phyloP scores from a whole-genome alignment of 2,113 vertebrate genomes.

The Promerops cafer region DNA sequence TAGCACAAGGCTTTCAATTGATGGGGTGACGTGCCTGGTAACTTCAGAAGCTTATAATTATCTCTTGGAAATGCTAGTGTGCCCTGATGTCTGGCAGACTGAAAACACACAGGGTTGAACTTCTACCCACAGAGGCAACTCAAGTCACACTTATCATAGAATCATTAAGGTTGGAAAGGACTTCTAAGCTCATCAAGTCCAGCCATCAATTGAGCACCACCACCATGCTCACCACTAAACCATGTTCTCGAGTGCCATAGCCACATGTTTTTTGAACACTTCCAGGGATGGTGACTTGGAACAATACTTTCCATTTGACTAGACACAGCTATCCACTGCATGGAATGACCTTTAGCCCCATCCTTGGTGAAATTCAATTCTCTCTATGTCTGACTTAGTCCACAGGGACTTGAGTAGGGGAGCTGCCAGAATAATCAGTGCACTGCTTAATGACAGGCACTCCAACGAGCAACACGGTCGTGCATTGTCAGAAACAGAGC shows the following conservation, averaged over 20 bases:
- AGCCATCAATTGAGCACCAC: neutral
- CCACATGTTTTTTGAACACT: neutral
- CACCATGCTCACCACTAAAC: too few species aligned
- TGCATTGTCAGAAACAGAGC: conserved; percentile 39
- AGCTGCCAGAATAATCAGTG: conserved; percentile 67
- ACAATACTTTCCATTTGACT: conserved; percentile 58
- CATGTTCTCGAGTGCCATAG: neutral
- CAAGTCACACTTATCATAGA: neutral
- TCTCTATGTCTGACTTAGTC: conserved; percentile 65
- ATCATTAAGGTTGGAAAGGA: neutral
- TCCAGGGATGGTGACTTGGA: neutral
- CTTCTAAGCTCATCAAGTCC: neutral
- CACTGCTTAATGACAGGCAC: conserved; percentile 63
- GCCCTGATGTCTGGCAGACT: neutral
- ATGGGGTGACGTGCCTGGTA: neutral
- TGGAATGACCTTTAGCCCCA: conserved; percentile 60
- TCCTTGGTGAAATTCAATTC: conserved; percentile 71
- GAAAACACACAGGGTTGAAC: neutral
- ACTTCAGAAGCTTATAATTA: neutral
- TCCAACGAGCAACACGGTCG: conserved; percentile 11
- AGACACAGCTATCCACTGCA: conserved; percentile 69
- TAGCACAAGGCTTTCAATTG: neutral
- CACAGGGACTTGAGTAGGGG: conserved; percentile 37
- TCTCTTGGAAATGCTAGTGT: neutral
- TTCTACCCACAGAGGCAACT: neutral